Percentiles rank a stretch among this genome's conserved stretches.
phyloP scores from a whole-genome alignment of 2,888 invertebrate genomes.

The Liposcelis brunnea region DNA sequence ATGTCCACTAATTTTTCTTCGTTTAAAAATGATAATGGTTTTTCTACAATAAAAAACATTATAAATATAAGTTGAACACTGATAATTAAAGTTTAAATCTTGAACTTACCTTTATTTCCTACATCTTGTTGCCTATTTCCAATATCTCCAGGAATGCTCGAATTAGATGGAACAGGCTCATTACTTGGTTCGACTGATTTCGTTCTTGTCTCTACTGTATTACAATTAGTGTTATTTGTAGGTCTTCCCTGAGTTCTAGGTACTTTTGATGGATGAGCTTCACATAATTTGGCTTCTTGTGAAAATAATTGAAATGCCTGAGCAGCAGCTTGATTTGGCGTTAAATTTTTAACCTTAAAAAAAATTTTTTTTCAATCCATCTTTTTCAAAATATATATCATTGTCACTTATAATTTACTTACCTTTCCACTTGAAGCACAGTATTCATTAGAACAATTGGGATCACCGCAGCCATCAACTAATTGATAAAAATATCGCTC shows the following conservation, averaged over 20 bases:
- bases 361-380: conserved; percentile 6
- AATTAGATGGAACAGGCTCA: too few relatives aligned
- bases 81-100: too few relatives aligned
- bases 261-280: conserved; percentile 50
- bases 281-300: conserved; percentile 69
- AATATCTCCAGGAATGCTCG: too few relatives aligned
- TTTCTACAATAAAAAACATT: conserved; percentile 20
- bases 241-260: conserved; percentile 33
- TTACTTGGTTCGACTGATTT: neutral
- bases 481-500: conserved; percentile 87
- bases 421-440: conserved; percentile 85
- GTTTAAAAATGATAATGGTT: conserved; percentile 40
- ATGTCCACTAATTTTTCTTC: conserved; percentile 58
- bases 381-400: too few relatives aligned
- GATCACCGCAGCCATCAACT: conserved; percentile 80
- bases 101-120: too few relatives aligned
- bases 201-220: neutral
- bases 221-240: neutral
- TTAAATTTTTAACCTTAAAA: conserved; percentile 46
- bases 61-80: too few relatives aligned
- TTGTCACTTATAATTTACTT: conserved; percentile 18
- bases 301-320: conserved; percentile 74
- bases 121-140: too few relatives aligned
- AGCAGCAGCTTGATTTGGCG: conserved; percentile 80
- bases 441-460: conserved; percentile 65